Evolutionary conservation across 2,888 invertebrate genomes (phyloP), one percentile per base, ranked within the genome.

Genomic region (Megamerina dolium): DNA sequence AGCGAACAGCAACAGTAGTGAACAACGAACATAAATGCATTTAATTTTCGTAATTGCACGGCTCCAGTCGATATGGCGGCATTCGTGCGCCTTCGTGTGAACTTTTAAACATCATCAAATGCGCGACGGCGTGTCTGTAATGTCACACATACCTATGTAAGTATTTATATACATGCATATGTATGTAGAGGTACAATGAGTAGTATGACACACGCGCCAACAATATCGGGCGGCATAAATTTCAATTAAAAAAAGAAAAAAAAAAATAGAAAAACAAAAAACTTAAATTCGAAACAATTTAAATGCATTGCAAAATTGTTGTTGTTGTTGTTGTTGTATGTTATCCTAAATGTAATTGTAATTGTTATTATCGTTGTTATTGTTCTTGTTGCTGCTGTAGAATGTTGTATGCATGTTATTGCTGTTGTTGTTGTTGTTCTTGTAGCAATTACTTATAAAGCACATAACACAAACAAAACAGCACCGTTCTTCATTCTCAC

Each of bases 161-260:
- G n/a, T n/a, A n/a, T n/a, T n/a, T n/a, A n/a, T n/a, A n/a, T n/a
- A n/a, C n/a, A n/a, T n/a, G n/a, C n/a, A n/a, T n/a, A n/a, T n/a
- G n/a, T n/a, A n/a, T n/a, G n/a, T n/a, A n/a, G n/a, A n/a, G n/a
- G n/a, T n/a, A n/a, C n/a, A n/a, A n/a, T n/a, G n/a, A n/a, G n/a
- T n/a, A n/a, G n/a, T n/a, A 48, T 43, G 46, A 48, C 41, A 43
- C 50, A 50, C 53, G n/a, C n/a, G n/a, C n/a, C n/a, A 57, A 58
- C 61, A 61, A 58, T 63, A 53, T 57, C 59, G 61, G 60, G 58
- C 61, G 61, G 62, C 60, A 63, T 65, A 64, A 64, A 64, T 65
- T 64, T 64, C 64, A 64, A 65, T 65, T 64, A 65, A 63, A 61
- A 59, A 60, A 64, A 49, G 57, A 55, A 54, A 54, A 59, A 61